These are phyloP conservation scores for Sebastes hubbsi DNA, from an alignment of 2,797 vertebrate genomes.

Conservation along the genomic window DNA sequence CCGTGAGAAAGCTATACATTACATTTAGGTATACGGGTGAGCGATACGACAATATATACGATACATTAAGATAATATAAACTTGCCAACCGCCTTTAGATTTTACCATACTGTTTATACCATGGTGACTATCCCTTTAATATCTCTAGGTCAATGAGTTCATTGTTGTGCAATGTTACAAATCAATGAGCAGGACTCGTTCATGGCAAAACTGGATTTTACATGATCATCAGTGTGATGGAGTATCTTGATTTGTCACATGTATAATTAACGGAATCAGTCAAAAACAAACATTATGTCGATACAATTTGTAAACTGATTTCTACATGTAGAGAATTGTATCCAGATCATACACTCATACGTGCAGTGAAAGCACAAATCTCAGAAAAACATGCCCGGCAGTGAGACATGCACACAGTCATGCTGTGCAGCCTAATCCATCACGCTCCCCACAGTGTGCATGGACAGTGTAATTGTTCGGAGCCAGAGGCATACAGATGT, in stretches of 20 bases:
- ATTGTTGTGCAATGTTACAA: not conserved
- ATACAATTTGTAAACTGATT: not conserved
- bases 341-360: not conserved
- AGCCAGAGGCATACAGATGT: slow-evolving; percentile 57
- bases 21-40: too few relatives aligned
- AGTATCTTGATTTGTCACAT: not conserved
- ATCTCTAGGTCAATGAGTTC: not conserved
- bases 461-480: slow-evolving; percentile 60
- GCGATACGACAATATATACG: not conserved
- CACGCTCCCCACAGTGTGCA: slow-evolving; percentile 33
- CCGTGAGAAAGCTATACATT: too few relatives aligned
- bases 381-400: slow-evolving; percentile 5
- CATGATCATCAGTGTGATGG: not conserved
- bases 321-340: not conserved
- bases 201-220: not conserved
- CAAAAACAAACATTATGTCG: not conserved
- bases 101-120: not conserved
- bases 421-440: slow-evolving; percentile 24
- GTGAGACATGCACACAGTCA: slow-evolving; percentile 14
- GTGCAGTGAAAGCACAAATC: not conserved
- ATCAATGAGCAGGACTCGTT: not conserved
- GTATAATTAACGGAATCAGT: not conserved
- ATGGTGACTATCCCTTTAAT: not conserved
- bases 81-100: not conserved
- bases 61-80: not conserved